Conservation (phyloP, 2,797 vertebrate genomes). For the Hapalemur alaotrensis region DNA sequence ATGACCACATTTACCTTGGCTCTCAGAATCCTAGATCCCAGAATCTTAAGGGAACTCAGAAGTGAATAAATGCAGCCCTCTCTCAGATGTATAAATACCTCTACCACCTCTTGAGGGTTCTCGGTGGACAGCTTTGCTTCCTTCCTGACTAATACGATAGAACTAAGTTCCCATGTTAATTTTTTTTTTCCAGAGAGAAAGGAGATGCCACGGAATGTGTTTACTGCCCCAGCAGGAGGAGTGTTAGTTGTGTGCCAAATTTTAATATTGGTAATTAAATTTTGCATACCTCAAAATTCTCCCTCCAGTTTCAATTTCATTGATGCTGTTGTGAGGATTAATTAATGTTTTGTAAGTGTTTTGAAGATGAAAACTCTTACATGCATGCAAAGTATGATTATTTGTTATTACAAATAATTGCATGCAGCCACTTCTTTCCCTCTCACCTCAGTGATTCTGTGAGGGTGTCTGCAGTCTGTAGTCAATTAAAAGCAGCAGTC, state of each 20-base stretch:
- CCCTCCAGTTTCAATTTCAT: slow-evolving; percentile 38
- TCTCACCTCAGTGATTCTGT: neutral
- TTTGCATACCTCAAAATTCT: slow-evolving; percentile 44
- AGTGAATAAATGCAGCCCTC: neutral
- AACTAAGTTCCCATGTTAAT: neutral
- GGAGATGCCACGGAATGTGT: neutral
- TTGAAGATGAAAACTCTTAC: slow-evolving; percentile 33
- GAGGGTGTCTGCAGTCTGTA: neutral
- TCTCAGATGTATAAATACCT: neutral
- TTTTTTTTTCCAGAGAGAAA: neutral
- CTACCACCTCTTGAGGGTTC: neutral
- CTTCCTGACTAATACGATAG: neutral
- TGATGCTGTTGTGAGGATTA: slow-evolving; percentile 54
- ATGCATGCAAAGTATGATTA: neutral
- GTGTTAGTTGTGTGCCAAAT: neutral
- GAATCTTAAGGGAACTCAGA: neutral
- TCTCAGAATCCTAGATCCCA: neutral
- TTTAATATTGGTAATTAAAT: slow-evolving; percentile 63
- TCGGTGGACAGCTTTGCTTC: neutral
- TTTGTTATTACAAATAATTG: slow-evolving; percentile 41
- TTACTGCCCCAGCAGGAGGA: neutral
- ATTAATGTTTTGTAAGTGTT: slow-evolving; percentile 57
- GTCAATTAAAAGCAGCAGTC: neutral
- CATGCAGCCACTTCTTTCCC: neutral
- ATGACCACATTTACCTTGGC: neutral